Evolutionary conservation across 2,113 vertebrate genomes (phyloP), one percentile per base, ranked within the genome.

Genomic region (Strix uralensis): DNA sequence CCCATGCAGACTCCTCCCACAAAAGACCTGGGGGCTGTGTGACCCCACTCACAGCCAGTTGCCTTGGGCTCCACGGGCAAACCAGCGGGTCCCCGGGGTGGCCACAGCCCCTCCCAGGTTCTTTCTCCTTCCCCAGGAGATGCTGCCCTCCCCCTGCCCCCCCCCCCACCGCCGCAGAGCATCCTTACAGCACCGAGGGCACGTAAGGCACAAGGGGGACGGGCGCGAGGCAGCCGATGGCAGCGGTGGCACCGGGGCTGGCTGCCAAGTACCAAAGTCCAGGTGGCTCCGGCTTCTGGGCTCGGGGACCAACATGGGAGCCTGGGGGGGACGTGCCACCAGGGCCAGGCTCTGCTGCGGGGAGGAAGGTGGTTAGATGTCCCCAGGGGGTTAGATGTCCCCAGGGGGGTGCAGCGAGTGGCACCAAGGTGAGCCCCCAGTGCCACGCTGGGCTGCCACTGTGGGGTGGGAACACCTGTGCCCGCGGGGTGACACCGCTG

Each of bases 171-270:
- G 0, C 11, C 23, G 0, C 59, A 14, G 19, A 49, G 63, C 40
- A 40, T 61, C 66, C 98, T 98, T 97, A 98, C 98, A 98, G 94
- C 40, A 98, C 13, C 18, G 98, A 59, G 22, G 98, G 71, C 9
- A 90, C 96, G 8, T 97, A 98, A 58, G 98, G 97, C 95, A 98
- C 77, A 55, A 97, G 55, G 5, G 98, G 98, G 51, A 98, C 49
- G 0, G 98, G 75, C 1, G 98, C 93, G 44, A 98, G 54, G 58
- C 97, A 98, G 95, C 97, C 20, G 9, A 98, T n/a, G 38, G 97
- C 49, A 0, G 97, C 4, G n/a, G 97, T 27, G 92, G 83, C 88
- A 36, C 88, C 66, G 3, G 97, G 86, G 9, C 90, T 54, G 14
- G 96, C 77, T 3, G 97, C 83, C 91, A 98, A 52, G 65, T 97